Conservation (phyloP, 2,113 vertebrate species). For the Pagrus major region DNA sequence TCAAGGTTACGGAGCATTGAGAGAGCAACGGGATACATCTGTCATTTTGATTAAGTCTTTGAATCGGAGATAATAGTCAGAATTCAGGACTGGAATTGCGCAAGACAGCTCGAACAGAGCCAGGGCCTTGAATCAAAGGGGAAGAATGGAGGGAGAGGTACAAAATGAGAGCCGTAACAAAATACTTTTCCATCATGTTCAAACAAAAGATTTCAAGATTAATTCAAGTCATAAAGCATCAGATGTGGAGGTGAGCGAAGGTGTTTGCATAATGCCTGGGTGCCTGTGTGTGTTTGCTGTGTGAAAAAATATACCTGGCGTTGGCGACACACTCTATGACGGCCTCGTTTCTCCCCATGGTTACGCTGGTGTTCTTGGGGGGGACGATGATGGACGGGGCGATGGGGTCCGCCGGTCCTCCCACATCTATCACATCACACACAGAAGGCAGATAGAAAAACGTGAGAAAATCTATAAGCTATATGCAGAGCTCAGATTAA, state of each 20-base stretch:
- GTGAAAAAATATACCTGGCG: slow-evolving; percentile 84
- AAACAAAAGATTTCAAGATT: slow-evolving; percentile 69
- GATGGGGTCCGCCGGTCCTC: slow-evolving; percentile 95
- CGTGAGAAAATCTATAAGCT: slow-evolving; percentile 36
- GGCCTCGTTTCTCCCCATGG: slow-evolving; percentile 93
- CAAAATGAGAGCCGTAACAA: slow-evolving; percentile 60
- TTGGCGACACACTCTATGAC: slow-evolving; percentile 97
- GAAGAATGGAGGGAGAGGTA: slow-evolving; percentile 56
- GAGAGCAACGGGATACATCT: slow-evolving; percentile 70
- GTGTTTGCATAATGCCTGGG: slow-evolving; percentile 41
- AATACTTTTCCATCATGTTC: slow-evolving; percentile 58
- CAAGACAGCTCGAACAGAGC: slow-evolving; percentile 59
- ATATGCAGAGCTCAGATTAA: slow-evolving; percentile 32
- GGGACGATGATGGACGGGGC: slow-evolving; percentile 94
- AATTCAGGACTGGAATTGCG: slow-evolving; percentile 57
- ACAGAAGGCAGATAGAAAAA: slow-evolving; percentile 14
- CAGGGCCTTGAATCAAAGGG: slow-evolving; percentile 72
- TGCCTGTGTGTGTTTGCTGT: slow-evolving; percentile 11
- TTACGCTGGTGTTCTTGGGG: slow-evolving; percentile 96
- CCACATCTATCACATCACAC: slow-evolving; percentile 87
- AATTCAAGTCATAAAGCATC: slow-evolving; percentile 62
- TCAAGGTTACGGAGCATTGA: slow-evolving; percentile 71
- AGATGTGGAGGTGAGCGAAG: slow-evolving; percentile 32
- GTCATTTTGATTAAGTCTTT: slow-evolving; percentile 79
- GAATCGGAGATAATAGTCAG: slow-evolving; percentile 77